These are phyloP conservation scores for Caranx melampygus DNA, from an alignment of 2,113 vertebrate species.

Conservation along the genomic window DNA sequence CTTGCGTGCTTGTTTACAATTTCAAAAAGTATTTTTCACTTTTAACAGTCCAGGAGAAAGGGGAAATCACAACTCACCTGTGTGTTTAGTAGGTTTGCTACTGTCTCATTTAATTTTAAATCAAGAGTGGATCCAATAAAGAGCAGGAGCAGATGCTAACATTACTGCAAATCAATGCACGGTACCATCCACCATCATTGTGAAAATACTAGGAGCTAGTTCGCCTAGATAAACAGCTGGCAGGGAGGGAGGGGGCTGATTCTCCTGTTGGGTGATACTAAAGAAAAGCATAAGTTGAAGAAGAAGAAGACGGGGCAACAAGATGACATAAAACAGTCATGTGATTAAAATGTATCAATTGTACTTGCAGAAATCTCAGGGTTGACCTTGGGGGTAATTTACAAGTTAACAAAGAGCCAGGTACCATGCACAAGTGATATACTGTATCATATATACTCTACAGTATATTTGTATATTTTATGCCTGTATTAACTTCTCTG, in stretches of 20 bases:
- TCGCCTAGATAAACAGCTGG: neutral
- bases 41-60: too few relatives aligned
- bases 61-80: too few relatives aligned
- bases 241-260: neutral
- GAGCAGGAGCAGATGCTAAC: neutral
- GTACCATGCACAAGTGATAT: neutral
- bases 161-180: too few relatives aligned
- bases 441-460: neutral
- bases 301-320: neutral
- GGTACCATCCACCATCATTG: too few relatives aligned
- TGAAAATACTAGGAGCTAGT: neutral
- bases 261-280: too few relatives aligned
- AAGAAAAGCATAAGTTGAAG: neutral
- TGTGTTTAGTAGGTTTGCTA: too few relatives aligned
- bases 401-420: too few relatives aligned
- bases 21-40: too few relatives aligned
- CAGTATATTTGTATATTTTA: neutral
- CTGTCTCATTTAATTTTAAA: too few relatives aligned
- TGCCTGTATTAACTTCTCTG: constrained; percentile 12
- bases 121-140: neutral
- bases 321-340: neutral
- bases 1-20: too few relatives aligned
- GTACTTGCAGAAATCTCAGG: neutral
- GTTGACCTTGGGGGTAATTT: neutral
- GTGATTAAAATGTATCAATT: neutral